phyloP scores from a whole-genome alignment of 2,797 vertebrate genomes.

The Galaxias olidus region DNA sequence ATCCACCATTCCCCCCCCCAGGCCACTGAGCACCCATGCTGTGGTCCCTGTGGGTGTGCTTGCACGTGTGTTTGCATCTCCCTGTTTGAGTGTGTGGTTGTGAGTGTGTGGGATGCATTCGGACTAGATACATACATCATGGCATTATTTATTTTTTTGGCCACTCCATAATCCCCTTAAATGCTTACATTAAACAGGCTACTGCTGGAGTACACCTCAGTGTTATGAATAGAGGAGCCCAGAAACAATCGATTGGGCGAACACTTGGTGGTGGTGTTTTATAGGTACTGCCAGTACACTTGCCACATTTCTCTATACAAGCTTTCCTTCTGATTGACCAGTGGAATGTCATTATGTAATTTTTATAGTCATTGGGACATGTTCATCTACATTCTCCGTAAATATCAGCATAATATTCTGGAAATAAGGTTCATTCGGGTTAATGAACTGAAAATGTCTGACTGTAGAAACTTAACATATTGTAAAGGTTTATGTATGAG shows the following conservation, averaged over 20 bases:
- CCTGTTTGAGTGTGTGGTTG: slow-evolving; percentile 7
- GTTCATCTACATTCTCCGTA: too few relatives aligned
- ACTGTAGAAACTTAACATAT: neutral
- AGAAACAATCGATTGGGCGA: slow-evolving; percentile 7
- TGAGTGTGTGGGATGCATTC: slow-evolving; percentile 16
- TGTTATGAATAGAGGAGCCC: slow-evolving; percentile 20
- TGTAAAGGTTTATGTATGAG: slow-evolving; percentile 16
- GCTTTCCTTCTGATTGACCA: too few relatives aligned
- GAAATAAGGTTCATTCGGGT: too few relatives aligned
- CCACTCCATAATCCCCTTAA: too few relatives aligned
- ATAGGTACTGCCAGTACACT: too few relatives aligned
- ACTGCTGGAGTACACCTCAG: slow-evolving; percentile 14
- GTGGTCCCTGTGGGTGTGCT: slow-evolving; percentile 45
- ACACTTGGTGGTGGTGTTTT: neutral
- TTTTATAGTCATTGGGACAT: too few relatives aligned
- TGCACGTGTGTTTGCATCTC: slow-evolving; percentile 10
- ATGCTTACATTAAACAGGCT: neutral
- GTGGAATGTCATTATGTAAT: too few relatives aligned
- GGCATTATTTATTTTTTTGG: neutral
- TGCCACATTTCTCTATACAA: too few relatives aligned
- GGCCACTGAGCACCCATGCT: slow-evolving; percentile 26
- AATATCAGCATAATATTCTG: too few relatives aligned
- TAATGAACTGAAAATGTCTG: too few relatives aligned
- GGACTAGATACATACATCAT: neutral
- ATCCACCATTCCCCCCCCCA: slow-evolving; percentile 43